Evolutionary conservation across 2,113 vertebrate species (phyloP), one percentile per base, ranked within the genome.

Genomic region (Lichenostomus cassidix): DNA sequence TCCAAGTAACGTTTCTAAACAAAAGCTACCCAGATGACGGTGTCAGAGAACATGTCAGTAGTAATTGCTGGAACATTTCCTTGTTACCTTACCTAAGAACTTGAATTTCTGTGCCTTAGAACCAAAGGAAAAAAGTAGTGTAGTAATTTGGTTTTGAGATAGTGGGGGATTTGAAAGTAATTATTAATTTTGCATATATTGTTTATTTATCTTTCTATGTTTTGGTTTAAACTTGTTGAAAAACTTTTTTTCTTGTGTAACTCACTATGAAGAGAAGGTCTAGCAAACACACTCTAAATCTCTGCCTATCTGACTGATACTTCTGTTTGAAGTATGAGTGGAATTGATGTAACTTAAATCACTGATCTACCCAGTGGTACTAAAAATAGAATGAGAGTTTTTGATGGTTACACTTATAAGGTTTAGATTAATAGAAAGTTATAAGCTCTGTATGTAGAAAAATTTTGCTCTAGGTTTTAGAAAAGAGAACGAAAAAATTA

Each of bases 121-220:
- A 78, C 71, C 31, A 63, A 35, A 77, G 74, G 63, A 53, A 84
- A 75, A 67, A 74, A 39, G 24, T 47, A 33, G 13, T 49, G 77
- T 85, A 58, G 28, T 85, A 55, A 90, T 90, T 90, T 89, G n/a
- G 35, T 93, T 91, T 89, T 95, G 62, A 75, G 82, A 31, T 31
- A 52, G 42, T 77, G 35, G 39, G 20, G 5, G 12, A 14, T 58
- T 85, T 77, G 12, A 83, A 78, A 82, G 64, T 10, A 42, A 73
- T 27, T 15, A 80, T 42, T 71, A 35, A 42, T 56, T 58, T 31
- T 2, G 7, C 11, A 25, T 71, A 14, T 68, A 28, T 50, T 50
- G 7, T 42, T 75, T 69, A 11, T 58, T 77, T 82, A 17, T 76
- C 24, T 49, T 22, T 60, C 56, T 58, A 3, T 42, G 15, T 62